Conservation (phyloP, 2,113 vertebrate genomes). For the Fregata magnificens region DNA sequence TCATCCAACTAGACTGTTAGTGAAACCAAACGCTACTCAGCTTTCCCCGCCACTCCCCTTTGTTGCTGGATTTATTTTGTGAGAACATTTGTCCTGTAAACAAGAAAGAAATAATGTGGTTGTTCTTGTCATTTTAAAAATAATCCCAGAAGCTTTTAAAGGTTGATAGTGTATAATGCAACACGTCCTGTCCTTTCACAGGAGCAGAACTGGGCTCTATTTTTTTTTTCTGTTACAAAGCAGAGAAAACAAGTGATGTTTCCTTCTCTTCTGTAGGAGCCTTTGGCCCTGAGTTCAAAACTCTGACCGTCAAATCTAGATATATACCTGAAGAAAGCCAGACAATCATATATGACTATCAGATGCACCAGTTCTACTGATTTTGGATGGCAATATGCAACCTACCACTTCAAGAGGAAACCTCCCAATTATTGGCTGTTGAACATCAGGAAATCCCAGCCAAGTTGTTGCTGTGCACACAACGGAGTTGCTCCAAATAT, state of each 20-base stretch:
- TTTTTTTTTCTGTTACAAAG: background rate
- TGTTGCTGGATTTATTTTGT: constrained; percentile 14
- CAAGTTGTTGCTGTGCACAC: background rate
- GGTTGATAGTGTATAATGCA: background rate
- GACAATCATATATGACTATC: background rate
- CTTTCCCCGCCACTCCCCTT: background rate
- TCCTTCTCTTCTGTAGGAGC: background rate
- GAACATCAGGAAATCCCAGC: background rate
- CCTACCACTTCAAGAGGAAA: background rate
- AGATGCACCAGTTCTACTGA: background rate
- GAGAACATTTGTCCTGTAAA: background rate
- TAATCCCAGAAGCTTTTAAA: background rate
- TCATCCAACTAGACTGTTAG: background rate
- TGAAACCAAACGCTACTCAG: background rate
- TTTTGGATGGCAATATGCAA: background rate
- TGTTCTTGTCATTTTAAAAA: constrained; percentile 2
- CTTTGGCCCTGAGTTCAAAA: background rate
- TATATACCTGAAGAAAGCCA: background rate
- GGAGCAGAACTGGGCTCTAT: background rate
- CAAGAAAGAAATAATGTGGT: background rate
- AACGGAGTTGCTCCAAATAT: background rate
- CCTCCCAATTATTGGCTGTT: background rate
- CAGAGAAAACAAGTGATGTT: background rate
- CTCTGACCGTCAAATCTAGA: background rate
- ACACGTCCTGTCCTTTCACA: background rate